A percentile compares a stretch with the other conserved stretches of the same genome.
Evolutionary conservation across 2,797 vertebrate species (phyloP).

Genomic region (Glossophaga mutica): DNA sequence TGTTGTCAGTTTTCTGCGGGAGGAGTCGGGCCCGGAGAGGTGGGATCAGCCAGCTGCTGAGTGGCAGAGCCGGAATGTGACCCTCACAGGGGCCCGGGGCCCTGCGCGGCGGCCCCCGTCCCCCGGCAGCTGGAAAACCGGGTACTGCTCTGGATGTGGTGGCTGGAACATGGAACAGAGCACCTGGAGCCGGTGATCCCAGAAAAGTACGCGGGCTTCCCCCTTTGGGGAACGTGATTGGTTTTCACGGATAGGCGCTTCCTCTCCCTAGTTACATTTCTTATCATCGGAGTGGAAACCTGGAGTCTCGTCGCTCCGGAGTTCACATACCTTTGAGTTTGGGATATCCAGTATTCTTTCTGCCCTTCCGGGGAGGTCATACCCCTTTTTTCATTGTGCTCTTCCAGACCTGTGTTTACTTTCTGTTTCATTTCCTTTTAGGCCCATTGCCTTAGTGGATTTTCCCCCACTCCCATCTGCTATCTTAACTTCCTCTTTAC

Average conservation of each 20-base stretch:
- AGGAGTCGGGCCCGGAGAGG: background rate
- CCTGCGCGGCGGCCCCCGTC: accelerated
- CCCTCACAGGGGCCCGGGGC: background rate
- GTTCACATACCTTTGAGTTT: background rate
- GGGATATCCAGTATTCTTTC: background rate
- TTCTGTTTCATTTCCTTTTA: background rate
- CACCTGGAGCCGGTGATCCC: background rate
- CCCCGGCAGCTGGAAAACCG: background rate
- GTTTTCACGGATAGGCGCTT: background rate
- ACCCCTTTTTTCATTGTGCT: background rate
- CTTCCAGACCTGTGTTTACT: background rate
- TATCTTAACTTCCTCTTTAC: background rate
- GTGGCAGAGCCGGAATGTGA: background rate
- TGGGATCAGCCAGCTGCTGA: background rate
- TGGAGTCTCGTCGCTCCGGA: background rate
- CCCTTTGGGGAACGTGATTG: background rate
- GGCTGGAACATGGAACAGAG: no score
- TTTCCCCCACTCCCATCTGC: background rate
- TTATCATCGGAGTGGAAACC: accelerated
- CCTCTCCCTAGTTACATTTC: background rate
- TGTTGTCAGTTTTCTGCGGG: background rate
- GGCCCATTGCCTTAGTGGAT: background rate
- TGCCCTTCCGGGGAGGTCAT: background rate
- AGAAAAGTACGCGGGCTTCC: background rate
- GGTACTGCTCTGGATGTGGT: accelerated